These are phyloP conservation scores for Muscicapa comitata DNA, from an alignment of 2,797 vertebrate genomes.

Conservation along the genomic window DNA sequence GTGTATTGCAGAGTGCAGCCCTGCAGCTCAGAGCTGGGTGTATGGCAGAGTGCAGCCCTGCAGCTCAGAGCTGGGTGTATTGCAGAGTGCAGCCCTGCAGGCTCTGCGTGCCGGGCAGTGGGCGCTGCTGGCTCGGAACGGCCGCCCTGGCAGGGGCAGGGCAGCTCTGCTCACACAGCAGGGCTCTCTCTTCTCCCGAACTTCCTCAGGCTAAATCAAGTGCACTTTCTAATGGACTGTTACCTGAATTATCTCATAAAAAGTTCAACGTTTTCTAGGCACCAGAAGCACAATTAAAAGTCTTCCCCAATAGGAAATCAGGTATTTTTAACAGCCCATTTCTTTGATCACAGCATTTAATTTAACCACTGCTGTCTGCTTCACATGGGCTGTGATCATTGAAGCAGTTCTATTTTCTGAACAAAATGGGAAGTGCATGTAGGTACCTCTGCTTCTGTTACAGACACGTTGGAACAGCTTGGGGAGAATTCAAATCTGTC, in stretches of 20 bases:
- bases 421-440: conserved; percentile 46
- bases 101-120: neutral
- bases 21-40: neutral
- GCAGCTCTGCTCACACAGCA: neutral
- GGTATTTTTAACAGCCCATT: conserved; percentile 53
- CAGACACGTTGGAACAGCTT: conserved; percentile 71
- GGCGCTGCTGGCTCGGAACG: fast-evolving
- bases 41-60: fast-evolving
- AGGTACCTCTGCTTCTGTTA: conserved; percentile 67
- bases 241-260: conserved; percentile 48
- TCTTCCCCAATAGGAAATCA: conserved; percentile 24
- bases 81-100: neutral
- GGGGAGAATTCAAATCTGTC: conserved; percentile 64
- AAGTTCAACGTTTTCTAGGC: conserved; percentile 3
- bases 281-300: conserved; percentile 50
- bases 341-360: conserved; percentile 64
- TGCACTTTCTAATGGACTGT: conserved; percentile 39
- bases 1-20: fast-evolving
- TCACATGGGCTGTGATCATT: conserved; percentile 17
- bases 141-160: neutral
- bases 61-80: neutral
- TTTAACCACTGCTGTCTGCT: conserved; percentile 51
- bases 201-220: conserved; percentile 12
- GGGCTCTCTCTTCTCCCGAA: neutral
- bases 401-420: conserved; percentile 63